phyloP scores from a whole-genome alignment of 1,140 invertebrate species.

The Drosophila asahinai region DNA sequence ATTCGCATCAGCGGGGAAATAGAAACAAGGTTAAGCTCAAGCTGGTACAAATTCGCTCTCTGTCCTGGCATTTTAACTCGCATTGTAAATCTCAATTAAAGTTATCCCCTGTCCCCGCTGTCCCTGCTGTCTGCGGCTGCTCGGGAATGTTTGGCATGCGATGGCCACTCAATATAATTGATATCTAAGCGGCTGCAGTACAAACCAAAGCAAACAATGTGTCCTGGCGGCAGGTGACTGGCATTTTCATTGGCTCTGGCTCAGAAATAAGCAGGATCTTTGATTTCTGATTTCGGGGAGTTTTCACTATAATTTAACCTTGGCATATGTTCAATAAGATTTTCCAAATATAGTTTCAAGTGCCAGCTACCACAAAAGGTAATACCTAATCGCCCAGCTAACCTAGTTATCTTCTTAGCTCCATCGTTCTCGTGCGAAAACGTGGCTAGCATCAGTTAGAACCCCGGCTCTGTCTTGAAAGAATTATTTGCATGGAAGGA shows the following conservation, averaged over 20 bases:
- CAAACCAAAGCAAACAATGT: conserved; percentile 55
- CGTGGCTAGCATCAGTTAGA: background rate
- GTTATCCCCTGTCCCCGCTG: conserved; percentile 34
- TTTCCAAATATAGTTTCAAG: no score
- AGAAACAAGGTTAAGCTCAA: conserved; percentile 58
- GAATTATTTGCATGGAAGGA: conserved; percentile 41
- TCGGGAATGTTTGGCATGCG: conserved; percentile 53
- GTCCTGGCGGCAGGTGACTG: conserved; percentile 12
- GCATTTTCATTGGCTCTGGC: background rate
- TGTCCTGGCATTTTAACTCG: conserved; percentile 67
- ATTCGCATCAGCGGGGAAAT: conserved; percentile 25
- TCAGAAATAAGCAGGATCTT: background rate
- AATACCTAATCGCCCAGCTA: background rate
- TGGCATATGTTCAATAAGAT: no score
- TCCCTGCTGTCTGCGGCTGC: conserved; percentile 32
- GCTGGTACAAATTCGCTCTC: conserved; percentile 53
- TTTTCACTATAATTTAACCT: background rate
- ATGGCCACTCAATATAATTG: conserved; percentile 66
- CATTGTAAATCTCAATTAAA: conserved; percentile 79
- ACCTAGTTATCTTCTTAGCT: background rate
- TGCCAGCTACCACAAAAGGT: background rate
- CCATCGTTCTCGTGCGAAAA: background rate
- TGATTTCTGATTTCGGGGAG: no score
- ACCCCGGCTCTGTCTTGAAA: conserved; percentile 11
- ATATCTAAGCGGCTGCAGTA: conserved; percentile 58